phyloP scores from a whole-genome alignment of 1,140 invertebrate species.

The Panulirus ornatus region DNA sequence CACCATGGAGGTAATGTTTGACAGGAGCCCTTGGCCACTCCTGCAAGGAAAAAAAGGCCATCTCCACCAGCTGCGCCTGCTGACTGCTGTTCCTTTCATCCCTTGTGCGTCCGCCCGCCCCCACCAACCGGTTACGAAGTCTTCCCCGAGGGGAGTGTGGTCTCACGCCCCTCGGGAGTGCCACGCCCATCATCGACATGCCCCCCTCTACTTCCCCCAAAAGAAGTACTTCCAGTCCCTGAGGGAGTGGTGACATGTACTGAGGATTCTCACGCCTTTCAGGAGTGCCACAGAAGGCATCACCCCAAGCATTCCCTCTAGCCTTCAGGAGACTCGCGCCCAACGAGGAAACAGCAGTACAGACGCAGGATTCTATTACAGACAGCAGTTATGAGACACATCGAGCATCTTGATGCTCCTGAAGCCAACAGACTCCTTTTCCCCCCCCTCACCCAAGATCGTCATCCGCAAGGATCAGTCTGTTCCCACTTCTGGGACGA shows the following conservation, averaged over 20 bases:
- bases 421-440: background rate
- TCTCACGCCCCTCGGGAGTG: background rate
- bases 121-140: no score
- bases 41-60: background rate
- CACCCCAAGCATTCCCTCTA: background rate
- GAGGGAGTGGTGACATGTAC: background rate
- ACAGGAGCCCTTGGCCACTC: background rate
- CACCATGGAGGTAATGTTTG: constrained; percentile 32
- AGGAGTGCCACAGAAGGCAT: no score
- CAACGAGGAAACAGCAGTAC: background rate
- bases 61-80: background rate
- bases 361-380: background rate
- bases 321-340: background rate
- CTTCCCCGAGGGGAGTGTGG: no score
- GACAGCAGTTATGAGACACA: background rate
- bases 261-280: background rate
- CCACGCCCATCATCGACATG: no score
- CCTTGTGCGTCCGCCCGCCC: no score
- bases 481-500: background rate
- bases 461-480: background rate
- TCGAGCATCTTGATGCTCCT: background rate
- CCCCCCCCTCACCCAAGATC: background rate
- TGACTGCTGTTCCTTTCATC: no score
- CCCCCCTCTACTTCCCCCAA: no score
- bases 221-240: background rate